Conservation (phyloP, 2,888 invertebrate genomes). For the Callosobruchus maculatus region DNA sequence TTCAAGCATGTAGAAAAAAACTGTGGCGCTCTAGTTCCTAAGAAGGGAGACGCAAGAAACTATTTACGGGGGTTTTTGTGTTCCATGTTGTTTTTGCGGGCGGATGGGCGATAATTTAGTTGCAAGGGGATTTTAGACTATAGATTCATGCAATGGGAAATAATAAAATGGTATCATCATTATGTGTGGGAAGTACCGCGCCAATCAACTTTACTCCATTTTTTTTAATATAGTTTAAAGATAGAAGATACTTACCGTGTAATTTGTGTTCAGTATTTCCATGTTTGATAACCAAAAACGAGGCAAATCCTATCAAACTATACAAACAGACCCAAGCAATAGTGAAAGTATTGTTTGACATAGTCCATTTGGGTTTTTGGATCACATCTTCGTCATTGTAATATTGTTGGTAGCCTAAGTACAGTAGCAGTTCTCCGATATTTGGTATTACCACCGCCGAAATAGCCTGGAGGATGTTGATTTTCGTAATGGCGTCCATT, state of each 20-base stretch:
- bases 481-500: conserved; percentile 8
- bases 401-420: neutral
- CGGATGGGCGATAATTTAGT: no score
- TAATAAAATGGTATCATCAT: no score
- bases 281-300: neutral
- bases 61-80: no score
- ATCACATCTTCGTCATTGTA: neutral
- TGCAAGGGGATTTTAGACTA: no score
- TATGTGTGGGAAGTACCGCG: no score
- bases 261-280: neutral
- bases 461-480: conserved; percentile 6
- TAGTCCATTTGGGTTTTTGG: neutral
- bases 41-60: no score
- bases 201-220: no score
- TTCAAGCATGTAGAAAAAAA: no score
- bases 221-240: neutral
- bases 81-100: no score
- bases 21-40: no score
- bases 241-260: neutral
- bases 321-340: neutral
- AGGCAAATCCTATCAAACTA: neutral
- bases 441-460: conserved; percentile 9
- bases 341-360: neutral
- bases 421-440: conserved; percentile 1
- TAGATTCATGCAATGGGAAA: no score